Evolutionary conservation across 1,140 invertebrate species (phyloP), one percentile per base, ranked within the genome.

Genomic region (Cydia strobilella): DNA sequence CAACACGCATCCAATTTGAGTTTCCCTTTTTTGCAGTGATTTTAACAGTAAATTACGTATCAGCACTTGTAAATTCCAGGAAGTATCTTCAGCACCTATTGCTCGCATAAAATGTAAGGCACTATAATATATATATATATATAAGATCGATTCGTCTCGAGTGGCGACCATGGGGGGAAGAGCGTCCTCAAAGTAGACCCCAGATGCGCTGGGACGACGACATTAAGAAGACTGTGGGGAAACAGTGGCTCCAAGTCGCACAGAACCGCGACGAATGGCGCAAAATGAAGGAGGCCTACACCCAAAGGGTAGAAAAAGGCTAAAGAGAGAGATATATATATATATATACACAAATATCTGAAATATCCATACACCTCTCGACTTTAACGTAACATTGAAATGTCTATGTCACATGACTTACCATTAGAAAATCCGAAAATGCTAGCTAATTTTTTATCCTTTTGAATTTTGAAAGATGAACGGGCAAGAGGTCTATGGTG

Each of bases 341-440:
- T 25, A 25, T 25, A 25, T 1, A 59, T 59, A 59, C 15, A 35
- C 25, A 69, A 5, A 69, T 35, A 35, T 18, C 27, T 20, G 31
- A 69, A 3, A 69, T 35, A 35, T 9, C 27, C 31, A 69, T 69
- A 35, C 15, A 69, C 27, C 65, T 69, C 31, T 69, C 65, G 31
- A 35, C 65, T 35, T 35, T 35, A 27, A 20, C 27, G 15, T 42
- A 72, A 42, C 69, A 42, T 35, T 39, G 15, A 27, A 18, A 31
- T 27, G 62, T 27, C 10, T 20, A 62, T 72, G 48, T 9, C 42
- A 51, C 20, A 45, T 13, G 79, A 91, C 86, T 90, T 84, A 91
- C 90, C 89, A 81, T 80, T 85, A 4, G 83, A 73, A 84, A 86
- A 86, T 88, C 90, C 90, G 85, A 92, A 88, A 18, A 89, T 75